phyloP scores from a whole-genome alignment of 2,113 vertebrate species.

The Actenoides lindsayi region DNA sequence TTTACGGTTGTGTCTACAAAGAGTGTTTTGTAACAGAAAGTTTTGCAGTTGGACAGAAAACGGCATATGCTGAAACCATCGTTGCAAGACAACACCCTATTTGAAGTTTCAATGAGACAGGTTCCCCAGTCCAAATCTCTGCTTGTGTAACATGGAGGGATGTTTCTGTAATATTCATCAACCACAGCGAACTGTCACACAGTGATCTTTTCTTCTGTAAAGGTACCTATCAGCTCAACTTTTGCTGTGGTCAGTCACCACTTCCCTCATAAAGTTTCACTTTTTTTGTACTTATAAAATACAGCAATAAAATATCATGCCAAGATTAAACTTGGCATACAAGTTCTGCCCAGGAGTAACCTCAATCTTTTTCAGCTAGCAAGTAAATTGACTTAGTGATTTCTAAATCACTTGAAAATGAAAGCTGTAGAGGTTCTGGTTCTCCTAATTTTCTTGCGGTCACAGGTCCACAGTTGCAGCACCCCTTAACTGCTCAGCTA shows the following conservation, averaged over 20 bases:
- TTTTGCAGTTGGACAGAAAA: constrained; percentile 6
- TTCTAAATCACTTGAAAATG: constrained; percentile 11
- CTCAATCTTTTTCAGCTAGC: constrained; percentile 5
- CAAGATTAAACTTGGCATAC: constrained; percentile 41
- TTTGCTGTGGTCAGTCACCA: constrained; percentile 21
- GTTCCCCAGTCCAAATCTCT: not conserved
- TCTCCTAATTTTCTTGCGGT: not conserved
- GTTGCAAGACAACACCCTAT: not conserved
- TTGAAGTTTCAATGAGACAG: not conserved
- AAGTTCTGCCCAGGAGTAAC: constrained; percentile 48
- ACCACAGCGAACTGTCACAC: not conserved
- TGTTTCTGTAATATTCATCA: not conserved
- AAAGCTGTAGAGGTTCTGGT: constrained; percentile 20
- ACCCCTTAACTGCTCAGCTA: not conserved
- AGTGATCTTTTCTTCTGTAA: not conserved
- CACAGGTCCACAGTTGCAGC: not conserved
- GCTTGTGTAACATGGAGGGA: not conserved
- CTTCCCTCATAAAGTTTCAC: constrained; percentile 32
- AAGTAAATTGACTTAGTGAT: not conserved
- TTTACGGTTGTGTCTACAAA: not conserved
- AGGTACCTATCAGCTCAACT: not conserved
- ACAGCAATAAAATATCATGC: constrained; percentile 15
- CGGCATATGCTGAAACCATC: not conserved
- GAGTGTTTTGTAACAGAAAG: not conserved
- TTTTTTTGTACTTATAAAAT: constrained; percentile 12